Evolutionary conservation across 2,797 vertebrate genomes (phyloP).

Genomic region (Protonibea diacanthus): DNA sequence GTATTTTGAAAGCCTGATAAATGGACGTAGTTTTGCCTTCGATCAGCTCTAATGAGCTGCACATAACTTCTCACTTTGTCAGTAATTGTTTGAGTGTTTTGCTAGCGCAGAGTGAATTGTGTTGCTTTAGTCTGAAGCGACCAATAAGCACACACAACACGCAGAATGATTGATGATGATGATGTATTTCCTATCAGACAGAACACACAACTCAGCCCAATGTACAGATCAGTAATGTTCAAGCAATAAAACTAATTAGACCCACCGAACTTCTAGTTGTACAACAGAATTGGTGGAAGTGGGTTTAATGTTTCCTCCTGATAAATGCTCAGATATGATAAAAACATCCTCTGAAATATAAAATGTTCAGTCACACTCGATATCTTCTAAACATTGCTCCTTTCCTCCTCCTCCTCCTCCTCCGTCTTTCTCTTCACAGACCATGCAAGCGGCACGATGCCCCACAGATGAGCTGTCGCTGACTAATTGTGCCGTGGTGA

Average conservation of each 20-base stretch:
- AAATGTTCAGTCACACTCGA: neutral
- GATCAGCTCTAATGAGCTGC: neutral
- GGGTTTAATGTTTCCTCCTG: too few relatives aligned
- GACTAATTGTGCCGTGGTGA: slow-evolving; percentile 96
- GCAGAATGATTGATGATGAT: neutral
- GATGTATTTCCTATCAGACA: neutral
- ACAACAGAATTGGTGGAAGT: neutral
- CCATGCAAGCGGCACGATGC: slow-evolving; percentile 95
- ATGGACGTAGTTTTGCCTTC: neutral
- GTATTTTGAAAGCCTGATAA: neutral
- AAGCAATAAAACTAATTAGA: too few relatives aligned
- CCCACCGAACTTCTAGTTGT: too few relatives aligned
- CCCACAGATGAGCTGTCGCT: slow-evolving; percentile 96
- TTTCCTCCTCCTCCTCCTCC: neutral
- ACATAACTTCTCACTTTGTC: neutral
- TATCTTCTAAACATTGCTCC: neutral
- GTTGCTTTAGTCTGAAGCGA: neutral
- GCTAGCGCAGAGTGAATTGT: neutral
- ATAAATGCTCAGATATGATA: neutral
- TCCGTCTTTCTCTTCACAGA: slow-evolving; percentile 69
- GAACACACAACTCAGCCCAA: too few relatives aligned
- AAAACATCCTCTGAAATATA: neutral
- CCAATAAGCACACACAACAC: neutral
- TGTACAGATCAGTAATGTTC: neutral
- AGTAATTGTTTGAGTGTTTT: neutral